Percentiles rank a stretch among this genome's conserved stretches.
Evolutionary conservation across 2,113 vertebrate genomes (phyloP).

Genomic region (Lophius piscatorius): DNA sequence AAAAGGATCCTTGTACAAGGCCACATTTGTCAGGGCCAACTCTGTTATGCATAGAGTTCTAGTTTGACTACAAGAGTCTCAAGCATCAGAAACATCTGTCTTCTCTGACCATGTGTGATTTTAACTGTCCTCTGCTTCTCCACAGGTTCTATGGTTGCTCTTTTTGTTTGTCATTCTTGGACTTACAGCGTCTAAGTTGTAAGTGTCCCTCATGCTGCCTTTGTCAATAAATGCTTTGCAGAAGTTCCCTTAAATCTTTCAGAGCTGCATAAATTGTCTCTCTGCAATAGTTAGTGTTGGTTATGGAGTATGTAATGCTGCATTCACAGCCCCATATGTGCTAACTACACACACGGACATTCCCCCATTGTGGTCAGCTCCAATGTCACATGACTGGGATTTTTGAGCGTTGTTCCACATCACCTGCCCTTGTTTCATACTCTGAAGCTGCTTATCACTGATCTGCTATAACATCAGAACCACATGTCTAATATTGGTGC

Average conservation of each 20-base stretch:
- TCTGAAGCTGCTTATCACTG: too few species aligned
- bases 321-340: not conserved
- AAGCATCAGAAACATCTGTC: not conserved
- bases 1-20: slow-evolving; percentile 1
- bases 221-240: too few species aligned
- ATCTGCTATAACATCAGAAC: too few species aligned
- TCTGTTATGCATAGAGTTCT: not conserved
- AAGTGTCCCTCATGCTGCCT: slow-evolving; percentile 40
- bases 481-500: too few species aligned
- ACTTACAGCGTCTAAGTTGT: slow-evolving; percentile 76
- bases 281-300: not conserved
- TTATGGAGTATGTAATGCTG: not conserved
- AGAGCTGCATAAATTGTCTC: not conserved
- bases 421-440: too few species aligned
- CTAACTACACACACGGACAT: not conserved
- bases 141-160: slow-evolving; percentile 72
- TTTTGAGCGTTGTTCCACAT: slow-evolving; percentile 12
- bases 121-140: slow-evolving; percentile 24
- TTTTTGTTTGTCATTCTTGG: slow-evolving; percentile 72
- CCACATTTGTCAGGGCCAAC: not conserved
- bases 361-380: not conserved
- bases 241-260: not conserved
- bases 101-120: slow-evolving; percentile 1
- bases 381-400: slow-evolving; percentile 41
- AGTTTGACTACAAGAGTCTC: not conserved